A percentile compares a stretch with the other conserved stretches of the same genome.
phyloP scores from a whole-genome alignment of 2,888 invertebrate species.

The Masnerella sp. region DNA sequence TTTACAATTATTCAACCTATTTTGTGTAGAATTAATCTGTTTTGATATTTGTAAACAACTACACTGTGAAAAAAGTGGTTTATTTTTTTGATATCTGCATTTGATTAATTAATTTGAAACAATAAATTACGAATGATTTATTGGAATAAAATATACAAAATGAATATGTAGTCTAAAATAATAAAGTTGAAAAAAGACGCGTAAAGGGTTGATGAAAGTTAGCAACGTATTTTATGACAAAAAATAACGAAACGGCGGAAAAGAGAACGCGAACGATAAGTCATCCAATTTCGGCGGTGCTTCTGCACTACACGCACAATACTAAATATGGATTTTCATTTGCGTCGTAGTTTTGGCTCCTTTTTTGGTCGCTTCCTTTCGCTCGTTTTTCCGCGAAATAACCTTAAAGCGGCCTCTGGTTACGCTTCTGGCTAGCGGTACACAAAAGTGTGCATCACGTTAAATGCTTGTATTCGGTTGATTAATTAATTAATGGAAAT shows the following conservation, averaged over 20 bases:
- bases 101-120: too few species aligned
- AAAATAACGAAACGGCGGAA: slow-evolving; percentile 13
- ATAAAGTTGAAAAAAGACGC: too few species aligned
- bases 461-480: slow-evolving; percentile 42
- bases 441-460: slow-evolving; percentile 31
- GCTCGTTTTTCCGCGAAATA: slow-evolving; percentile 9
- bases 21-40: too few species aligned
- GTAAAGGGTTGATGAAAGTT: slow-evolving; percentile 10
- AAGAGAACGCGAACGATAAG: slow-evolving; percentile 20
- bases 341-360: not conserved
- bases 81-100: too few species aligned
- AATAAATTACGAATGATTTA: too few species aligned
- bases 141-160: too few species aligned
- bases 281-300: slow-evolving; percentile 29
- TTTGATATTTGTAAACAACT: too few species aligned
- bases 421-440: slow-evolving; percentile 44
- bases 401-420: slow-evolving; percentile 48
- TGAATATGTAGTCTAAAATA: too few species aligned
- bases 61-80: too few species aligned
- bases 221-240: slow-evolving; percentile 8
- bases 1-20: too few species aligned
- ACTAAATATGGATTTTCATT: slow-evolving; percentile 26
- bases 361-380: not conserved
- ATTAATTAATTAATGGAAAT: slow-evolving; percentile 42
- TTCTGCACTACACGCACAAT: slow-evolving; percentile 18